Percentiles rank a stretch among this genome's conserved stretches.
Evolutionary conservation across 2,797 vertebrate species (phyloP).

Genomic region (Enteromius mattozi): DNA sequence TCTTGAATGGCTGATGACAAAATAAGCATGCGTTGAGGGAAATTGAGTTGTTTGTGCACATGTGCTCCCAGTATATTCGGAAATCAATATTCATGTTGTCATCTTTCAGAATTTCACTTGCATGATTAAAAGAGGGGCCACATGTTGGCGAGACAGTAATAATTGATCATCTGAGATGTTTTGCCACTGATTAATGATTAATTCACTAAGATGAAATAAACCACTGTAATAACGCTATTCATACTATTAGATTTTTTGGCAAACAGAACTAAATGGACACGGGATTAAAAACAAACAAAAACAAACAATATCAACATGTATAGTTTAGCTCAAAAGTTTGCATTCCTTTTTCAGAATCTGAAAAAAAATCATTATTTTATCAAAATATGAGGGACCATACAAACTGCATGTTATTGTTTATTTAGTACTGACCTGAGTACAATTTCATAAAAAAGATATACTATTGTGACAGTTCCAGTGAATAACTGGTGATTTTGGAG

Average conservation of each 20-base stretch:
- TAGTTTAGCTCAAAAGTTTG: too few relatives aligned
- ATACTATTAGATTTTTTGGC: neutral
- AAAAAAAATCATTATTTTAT: too few relatives aligned
- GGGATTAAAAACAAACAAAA: neutral
- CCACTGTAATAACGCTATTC: neutral
- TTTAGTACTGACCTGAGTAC: too few relatives aligned
- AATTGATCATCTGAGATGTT: neutral
- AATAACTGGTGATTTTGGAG: too few relatives aligned
- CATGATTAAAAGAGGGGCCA: neutral
- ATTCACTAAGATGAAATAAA: neutral
- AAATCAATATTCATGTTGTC: conserved; percentile 1
- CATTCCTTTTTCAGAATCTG: too few relatives aligned
- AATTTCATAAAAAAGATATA: too few relatives aligned
- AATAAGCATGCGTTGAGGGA: conserved; percentile 11
- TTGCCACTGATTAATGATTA: neutral
- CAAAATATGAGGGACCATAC: too few relatives aligned
- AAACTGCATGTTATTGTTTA: too few relatives aligned
- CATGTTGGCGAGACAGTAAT: neutral
- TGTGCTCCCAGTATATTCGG: neutral
- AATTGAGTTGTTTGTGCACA: conserved; percentile 7
- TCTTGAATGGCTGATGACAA: conserved; percentile 45
- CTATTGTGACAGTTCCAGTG: too few relatives aligned
- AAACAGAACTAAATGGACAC: neutral
- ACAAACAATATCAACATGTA: neutral
- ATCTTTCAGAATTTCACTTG: neutral